Base-by-base conservation (phyloP, 30 jellyfish, hydroid and myxozoan species). In the Turritopsis dohrnii region DNA sequence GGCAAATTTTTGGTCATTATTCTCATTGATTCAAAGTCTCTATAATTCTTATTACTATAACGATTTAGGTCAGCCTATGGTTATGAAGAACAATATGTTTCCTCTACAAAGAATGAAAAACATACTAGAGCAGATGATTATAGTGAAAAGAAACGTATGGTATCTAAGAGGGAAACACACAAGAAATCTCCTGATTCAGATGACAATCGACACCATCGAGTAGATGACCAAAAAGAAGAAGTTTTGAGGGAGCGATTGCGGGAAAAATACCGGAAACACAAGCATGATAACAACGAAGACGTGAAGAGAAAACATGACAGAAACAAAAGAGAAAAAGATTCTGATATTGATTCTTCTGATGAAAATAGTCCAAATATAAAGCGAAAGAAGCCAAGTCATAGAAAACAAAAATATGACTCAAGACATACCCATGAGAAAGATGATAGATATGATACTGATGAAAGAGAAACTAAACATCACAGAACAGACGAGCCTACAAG, bases 171-270 rank as follows among this genome's bases (percentile, higher is more conserved):
- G 60, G 16, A 69, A 69, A 69, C 9, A 7, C 28, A 69, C 28
- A 30, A 74, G 17, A 65, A 20, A 17, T 22, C 18, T 4, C 18
- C 87, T 21, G 65, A 22, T 52, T 27, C 52, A 7, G 83, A n/a
- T 53, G 31, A 81, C 25, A 8, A 5, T 17, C 24, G 52, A 81
- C 82, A 54, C 8, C 23, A 29, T 52, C 81, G 21, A 7, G 26
- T 21, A 54, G 66, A 52, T 31, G 52, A 81, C 80, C 26, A 53
- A 27, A 65, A 81, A 20, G 87, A 77, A 8, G 81, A 72, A 19
- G 81, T 17, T 26, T 72, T 72, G 22, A 72, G 81, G 22, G 81
- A 72, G 52, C 31, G 81, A 16, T 8, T 72, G 17, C 18, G 22
- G 52, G 52, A 52, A 30, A 72, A 72, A 72, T 72, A 72, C 30